Evolutionary conservation across 2,113 vertebrate species (phyloP).

Genomic region (Isichthys henryi): DNA sequence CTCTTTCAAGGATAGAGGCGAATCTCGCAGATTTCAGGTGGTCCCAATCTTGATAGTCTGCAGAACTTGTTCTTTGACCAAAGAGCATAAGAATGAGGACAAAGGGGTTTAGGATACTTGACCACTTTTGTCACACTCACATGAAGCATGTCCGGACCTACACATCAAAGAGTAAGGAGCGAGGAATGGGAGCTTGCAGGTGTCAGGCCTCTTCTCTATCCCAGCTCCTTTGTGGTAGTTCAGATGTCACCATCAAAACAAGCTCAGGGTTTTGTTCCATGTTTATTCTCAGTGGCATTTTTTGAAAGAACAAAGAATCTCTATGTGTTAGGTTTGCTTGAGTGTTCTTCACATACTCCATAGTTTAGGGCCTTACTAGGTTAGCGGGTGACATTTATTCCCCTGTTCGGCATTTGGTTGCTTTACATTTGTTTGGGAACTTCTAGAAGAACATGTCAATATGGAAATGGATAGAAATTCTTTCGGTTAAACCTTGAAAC

Average conservation of each 20-base stretch:
- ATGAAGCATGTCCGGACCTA: background rate
- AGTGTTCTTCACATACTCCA: background rate
- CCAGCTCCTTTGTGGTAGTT: background rate
- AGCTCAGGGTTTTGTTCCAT: background rate
- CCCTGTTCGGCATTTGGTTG: background rate
- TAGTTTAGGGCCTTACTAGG: background rate
- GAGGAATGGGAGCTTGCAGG: slow-evolving; percentile 37
- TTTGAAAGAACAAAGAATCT: background rate
- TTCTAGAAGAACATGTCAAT: background rate
- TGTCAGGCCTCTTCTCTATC: background rate
- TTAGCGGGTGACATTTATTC: background rate
- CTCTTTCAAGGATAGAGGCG: slow-evolving; percentile 30
- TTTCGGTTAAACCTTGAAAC: background rate
- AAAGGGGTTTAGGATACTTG: slow-evolving; percentile 15
- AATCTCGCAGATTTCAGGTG: slow-evolving; percentile 31
- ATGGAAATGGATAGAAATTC: background rate
- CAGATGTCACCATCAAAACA: background rate
- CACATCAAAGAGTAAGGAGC: slow-evolving; percentile 36
- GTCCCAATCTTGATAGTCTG: slow-evolving; percentile 24
- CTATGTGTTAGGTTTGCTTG: background rate
- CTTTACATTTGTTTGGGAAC: background rate
- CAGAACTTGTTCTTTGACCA: slow-evolving; percentile 9
- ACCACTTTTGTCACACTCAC: background rate
- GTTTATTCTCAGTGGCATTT: background rate
- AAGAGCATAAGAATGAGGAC: background rate